Evolutionary conservation across 2,113 vertebrate genomes (phyloP).

Genomic region (Silurus meridionalis): DNA sequence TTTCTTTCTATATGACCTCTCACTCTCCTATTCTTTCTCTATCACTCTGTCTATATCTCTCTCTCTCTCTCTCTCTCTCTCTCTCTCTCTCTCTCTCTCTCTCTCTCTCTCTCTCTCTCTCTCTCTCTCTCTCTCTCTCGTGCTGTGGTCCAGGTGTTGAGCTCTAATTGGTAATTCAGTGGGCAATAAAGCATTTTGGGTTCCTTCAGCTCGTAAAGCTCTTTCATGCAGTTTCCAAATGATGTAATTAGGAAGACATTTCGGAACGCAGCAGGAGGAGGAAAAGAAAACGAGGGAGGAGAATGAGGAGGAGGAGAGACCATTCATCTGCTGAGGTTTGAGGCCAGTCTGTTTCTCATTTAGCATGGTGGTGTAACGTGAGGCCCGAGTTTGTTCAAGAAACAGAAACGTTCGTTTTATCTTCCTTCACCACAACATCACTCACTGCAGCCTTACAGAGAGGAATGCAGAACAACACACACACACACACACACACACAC

Average conservation of each 20-base stretch:
- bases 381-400: conserved; percentile 62
- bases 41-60: conserved; percentile 5
- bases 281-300: conserved; percentile 37
- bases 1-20: not conserved
- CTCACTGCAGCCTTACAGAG: conserved; percentile 36
- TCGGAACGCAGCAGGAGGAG: conserved; percentile 52
- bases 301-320: conserved; percentile 42
- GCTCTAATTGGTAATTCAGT: conserved; percentile 77
- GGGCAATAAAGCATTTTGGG: conserved; percentile 74
- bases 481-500: conserved; percentile 6
- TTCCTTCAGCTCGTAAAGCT: conserved; percentile 70
- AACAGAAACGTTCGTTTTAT: conserved; percentile 62
- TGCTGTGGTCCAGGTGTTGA: conserved; percentile 74
- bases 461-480: conserved; percentile 28
- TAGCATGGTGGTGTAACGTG: conserved; percentile 54
- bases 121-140: conserved; percentile 40
- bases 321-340: conserved; percentile 60
- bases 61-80: conserved; percentile 36
- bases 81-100: not conserved
- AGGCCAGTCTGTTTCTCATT: conserved; percentile 68
- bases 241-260: conserved; percentile 75
- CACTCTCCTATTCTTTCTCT: not conserved
- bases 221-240: conserved; percentile 76
- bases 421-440: conserved; percentile 32
- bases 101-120: conserved; percentile 36